Base-by-base conservation (phyloP, 2,113 vertebrate species). In the Catharus fuscescens region DNA sequence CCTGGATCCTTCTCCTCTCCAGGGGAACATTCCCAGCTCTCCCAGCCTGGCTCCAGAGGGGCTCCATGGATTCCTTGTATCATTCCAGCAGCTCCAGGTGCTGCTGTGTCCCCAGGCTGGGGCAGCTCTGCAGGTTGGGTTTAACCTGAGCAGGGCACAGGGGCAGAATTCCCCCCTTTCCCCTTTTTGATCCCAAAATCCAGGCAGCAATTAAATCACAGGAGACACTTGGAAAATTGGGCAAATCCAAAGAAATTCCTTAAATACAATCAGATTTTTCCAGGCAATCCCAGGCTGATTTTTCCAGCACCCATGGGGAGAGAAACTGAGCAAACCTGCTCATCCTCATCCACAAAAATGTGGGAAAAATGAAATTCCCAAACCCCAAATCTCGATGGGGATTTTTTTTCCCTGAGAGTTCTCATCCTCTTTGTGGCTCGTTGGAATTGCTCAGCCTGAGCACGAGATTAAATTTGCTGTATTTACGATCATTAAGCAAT, bases 401-500 rank as follows among this genome's bases (percentile, higher is more conserved):
- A 50, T 7, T 53, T 90, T 95, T 95, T 92, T 92, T n/a, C 70
- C 66, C 14, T 16, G 23, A 29, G 80, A 93, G 60, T 90, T 67
- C 72, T 70, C 64, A 79, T 95, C 94, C 40, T 89, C 80, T 78
- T 21, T 4, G 1, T 38, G 76, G 8, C 95, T 38, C 88, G 42
- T 86, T 94, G 64, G 92, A 96, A 98, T 97, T 96, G 91, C n/a
- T 53, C 45, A 91, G 94, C 89, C 87, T 38, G 93, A 97, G 95
- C 62, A 60, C 17, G 40, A 93, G 91, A 95, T 94, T 96, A 85
- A 95, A 96, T 96, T 91, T 93, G 83, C 95, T 90, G 96, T 98
- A 95, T 98, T 98, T 98, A 97, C 71, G 77, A 96, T 94, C 96
- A 97, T 98, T 97, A 96, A 45, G 76, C 88, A 96, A 97, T 98